Conservation (phyloP, 2,113 vertebrate species). For the Oxygymnocypris stewartii region DNA sequence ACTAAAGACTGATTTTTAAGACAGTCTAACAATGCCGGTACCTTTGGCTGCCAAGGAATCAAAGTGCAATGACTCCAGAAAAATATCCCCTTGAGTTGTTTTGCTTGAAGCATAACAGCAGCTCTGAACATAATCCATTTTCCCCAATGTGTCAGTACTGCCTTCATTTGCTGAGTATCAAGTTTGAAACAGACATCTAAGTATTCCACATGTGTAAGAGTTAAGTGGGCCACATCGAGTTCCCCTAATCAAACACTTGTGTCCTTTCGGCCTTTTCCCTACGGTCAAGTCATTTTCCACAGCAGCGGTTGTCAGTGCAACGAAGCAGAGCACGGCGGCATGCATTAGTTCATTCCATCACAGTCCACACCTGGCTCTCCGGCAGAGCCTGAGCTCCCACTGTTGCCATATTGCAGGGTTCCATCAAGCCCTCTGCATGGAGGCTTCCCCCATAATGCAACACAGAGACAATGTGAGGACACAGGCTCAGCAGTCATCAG, state of each 20-base stretch:
- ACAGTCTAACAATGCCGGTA: slow-evolving; percentile 20
- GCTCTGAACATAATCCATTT: slow-evolving; percentile 39
- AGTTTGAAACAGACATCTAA: slow-evolving; percentile 27
- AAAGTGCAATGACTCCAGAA: slow-evolving; percentile 1
- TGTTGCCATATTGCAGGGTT: slow-evolving; percentile 50
- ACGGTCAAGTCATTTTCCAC: slow-evolving; percentile 25
- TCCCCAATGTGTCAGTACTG: slow-evolving; percentile 1
- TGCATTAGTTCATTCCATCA: slow-evolving; percentile 42
- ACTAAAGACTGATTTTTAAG: slow-evolving; percentile 34
- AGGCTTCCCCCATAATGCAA: slow-evolving; percentile 9
- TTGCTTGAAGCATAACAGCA: slow-evolving; percentile 21
- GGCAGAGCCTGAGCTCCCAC: slow-evolving; percentile 43
- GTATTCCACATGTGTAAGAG: slow-evolving; percentile 25
- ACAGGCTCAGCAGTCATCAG: not conserved
- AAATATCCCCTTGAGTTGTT: slow-evolving; percentile 24
- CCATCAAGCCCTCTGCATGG: slow-evolving; percentile 44
- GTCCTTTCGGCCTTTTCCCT: slow-evolving; percentile 32
- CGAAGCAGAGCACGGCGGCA: not conserved
- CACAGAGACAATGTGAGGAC: slow-evolving; percentile 12
- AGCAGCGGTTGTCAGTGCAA: slow-evolving; percentile 41
- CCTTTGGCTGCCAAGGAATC: slow-evolving; percentile 8
- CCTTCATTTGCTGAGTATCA: slow-evolving; percentile 2
- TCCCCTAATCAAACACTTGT: slow-evolving; percentile 53
- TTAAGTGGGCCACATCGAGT: slow-evolving; percentile 37
- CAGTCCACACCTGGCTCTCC: slow-evolving; percentile 55